Evolutionary conservation across 2,888 invertebrate species (phyloP).

Genomic region (Candidula unifasciata): DNA sequence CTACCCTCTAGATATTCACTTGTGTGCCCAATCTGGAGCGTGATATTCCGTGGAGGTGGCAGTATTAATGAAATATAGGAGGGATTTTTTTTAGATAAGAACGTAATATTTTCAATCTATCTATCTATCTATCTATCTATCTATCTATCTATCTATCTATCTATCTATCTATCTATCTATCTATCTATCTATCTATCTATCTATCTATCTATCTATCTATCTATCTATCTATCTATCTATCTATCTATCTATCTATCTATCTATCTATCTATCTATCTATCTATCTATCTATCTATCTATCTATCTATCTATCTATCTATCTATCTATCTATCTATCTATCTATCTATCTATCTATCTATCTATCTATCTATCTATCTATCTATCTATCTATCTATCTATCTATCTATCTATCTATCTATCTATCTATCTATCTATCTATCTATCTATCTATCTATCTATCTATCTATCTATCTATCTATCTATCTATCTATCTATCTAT

Average conservation of each 20-base stretch:
- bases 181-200: not conserved
- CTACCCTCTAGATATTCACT: not conserved
- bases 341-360: too few relatives aligned
- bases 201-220: not conserved
- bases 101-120: too few relatives aligned
- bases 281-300: not conserved
- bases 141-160: not conserved
- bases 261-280: not conserved
- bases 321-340: too few relatives aligned
- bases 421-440: too few relatives aligned
- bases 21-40: not conserved
- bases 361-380: too few relatives aligned
- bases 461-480: too few relatives aligned
- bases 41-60: not conserved
- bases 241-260: not conserved
- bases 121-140: not conserved
- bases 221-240: not conserved
- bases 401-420: too few relatives aligned
- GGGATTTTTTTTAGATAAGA: too few relatives aligned
- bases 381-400: too few relatives aligned
- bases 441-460: too few relatives aligned
- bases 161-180: not conserved
- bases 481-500: too few relatives aligned
- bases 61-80: not conserved
- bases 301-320: not conserved